Conservation (phyloP, 2,797 vertebrate species). For the Enteromius thamalakanensis region DNA sequence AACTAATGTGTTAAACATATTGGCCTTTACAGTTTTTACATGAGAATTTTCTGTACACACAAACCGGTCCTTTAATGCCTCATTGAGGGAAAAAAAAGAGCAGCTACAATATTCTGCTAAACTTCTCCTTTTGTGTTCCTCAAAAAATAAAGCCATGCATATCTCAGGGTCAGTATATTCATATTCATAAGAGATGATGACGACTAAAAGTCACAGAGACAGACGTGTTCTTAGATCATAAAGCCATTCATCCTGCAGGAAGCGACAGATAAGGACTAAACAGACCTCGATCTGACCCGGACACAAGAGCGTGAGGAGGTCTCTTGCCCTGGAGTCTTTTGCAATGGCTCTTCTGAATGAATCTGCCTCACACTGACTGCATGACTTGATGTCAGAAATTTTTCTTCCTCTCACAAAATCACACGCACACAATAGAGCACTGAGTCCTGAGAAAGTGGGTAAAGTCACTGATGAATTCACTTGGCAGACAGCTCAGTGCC, state of each 20-base stretch:
- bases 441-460: conserved; percentile 12
- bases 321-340: conserved; percentile 10
- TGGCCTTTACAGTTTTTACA: neutral
- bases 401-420: neutral
- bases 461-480: conserved; percentile 27
- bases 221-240: conserved; percentile 1
- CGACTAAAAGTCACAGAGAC: neutral
- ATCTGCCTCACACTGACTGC: neutral
- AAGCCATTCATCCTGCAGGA: neutral
- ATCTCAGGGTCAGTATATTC: neutral
- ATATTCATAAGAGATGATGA: neutral
- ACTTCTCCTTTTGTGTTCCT: neutral
- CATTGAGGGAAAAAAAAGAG: neutral
- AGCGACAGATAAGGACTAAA: conserved; percentile 24
- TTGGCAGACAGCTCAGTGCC: conserved; percentile 26
- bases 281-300: conserved; percentile 31
- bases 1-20: neutral
- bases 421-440: conserved; percentile 3
- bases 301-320: conserved; percentile 15
- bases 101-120: neutral
- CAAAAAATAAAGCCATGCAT: neutral
- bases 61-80: neutral
- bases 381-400: conserved; percentile 18
- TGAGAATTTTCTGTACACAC: neutral
- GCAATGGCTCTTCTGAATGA: conserved; percentile 33